phyloP scores from a whole-genome alignment of 2,888 invertebrate genomes.

The Globia sparganii region DNA sequence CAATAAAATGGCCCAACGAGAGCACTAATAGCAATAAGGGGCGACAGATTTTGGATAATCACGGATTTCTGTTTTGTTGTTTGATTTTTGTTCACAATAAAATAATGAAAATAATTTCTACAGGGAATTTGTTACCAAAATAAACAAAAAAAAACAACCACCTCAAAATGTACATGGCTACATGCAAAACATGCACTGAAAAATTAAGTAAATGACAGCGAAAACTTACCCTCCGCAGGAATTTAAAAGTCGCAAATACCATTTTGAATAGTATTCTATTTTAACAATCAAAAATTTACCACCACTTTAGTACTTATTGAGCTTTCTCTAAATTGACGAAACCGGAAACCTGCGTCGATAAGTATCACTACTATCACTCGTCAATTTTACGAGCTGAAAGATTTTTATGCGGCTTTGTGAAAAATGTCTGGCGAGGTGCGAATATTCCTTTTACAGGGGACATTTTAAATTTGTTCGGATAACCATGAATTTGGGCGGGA shows the following conservation, averaged over 20 bases:
- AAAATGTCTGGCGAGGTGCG: slow-evolving; percentile 26
- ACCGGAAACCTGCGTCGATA: slow-evolving; percentile 72
- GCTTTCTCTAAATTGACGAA: slow-evolving; percentile 63
- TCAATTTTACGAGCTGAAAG: slow-evolving; percentile 74
- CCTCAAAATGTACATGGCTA: neutral
- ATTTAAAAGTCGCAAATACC: slow-evolving; percentile 68
- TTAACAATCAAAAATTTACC: slow-evolving; percentile 41
- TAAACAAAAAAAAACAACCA: slow-evolving; percentile 19
- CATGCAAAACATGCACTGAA: neutral
- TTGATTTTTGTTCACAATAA: slow-evolving; percentile 3
- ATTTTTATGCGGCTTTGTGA: slow-evolving; percentile 65
- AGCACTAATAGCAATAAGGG: neutral
- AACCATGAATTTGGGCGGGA: slow-evolving; percentile 69
- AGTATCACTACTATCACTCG: slow-evolving; percentile 68
- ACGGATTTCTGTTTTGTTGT: slow-evolving; percentile 14
- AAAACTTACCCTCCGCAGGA: slow-evolving; percentile 72
- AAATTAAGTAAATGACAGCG: slow-evolving; percentile 9
- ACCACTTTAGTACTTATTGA: slow-evolving; percentile 56
- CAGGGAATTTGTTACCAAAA: slow-evolving; percentile 1
- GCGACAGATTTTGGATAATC: slow-evolving; percentile 7
- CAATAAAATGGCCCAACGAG: slow-evolving; percentile 33
- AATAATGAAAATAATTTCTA: neutral
- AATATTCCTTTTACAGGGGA: neutral
- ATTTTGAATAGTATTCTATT: slow-evolving; percentile 60
- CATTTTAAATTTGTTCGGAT: slow-evolving; percentile 71